phyloP scores from a whole-genome alignment of 2,797 vertebrate species.

The Catharus ustulatus region DNA sequence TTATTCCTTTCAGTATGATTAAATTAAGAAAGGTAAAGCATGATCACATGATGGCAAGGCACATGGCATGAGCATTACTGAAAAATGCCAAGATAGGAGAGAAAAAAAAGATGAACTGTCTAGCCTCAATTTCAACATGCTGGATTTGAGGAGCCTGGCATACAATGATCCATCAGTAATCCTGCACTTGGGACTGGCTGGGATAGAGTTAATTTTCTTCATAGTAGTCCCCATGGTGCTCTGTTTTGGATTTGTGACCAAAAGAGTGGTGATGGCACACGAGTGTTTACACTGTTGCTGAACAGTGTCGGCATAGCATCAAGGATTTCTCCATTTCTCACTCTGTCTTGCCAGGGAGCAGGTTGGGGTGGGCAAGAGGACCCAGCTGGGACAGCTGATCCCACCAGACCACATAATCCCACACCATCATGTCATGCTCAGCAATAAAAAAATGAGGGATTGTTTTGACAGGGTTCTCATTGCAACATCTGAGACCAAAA shows the following conservation, averaged over 20 bases:
- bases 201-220: neutral
- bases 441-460: neutral
- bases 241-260: neutral
- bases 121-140: neutral
- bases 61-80: neutral
- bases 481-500: neutral
- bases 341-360: neutral
- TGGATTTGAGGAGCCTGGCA: neutral
- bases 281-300: neutral
- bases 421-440: neutral
- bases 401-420: neutral
- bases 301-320: neutral
- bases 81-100: neutral
- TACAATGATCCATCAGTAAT: neutral
- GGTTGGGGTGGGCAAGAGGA: neutral
- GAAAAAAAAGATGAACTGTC: neutral
- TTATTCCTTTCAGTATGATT: neutral
- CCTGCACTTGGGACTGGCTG: neutral
- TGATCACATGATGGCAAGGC: neutral
- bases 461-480: neutral
- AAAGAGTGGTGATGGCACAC: neutral
- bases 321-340: neutral
- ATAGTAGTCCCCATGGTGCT: neutral
- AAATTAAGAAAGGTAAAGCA: neutral
- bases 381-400: neutral